Evolutionary conservation across 2,113 vertebrate genomes (phyloP).

Genomic region (Seriola dumerili): DNA sequence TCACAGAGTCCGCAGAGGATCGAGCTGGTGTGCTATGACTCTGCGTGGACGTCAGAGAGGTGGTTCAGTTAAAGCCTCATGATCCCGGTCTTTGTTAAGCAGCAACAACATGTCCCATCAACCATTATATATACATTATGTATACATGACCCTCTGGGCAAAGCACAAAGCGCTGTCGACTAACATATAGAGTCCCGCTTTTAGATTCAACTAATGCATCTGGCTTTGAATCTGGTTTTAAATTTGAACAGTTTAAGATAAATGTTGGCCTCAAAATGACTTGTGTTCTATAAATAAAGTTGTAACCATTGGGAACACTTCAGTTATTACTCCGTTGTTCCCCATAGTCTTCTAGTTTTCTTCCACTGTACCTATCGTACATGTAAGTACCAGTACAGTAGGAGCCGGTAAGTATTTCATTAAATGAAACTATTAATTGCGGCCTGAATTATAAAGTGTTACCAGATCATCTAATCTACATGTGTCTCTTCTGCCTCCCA

Average conservation of each 20-base stretch:
- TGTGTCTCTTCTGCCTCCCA: not conserved
- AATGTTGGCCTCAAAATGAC: not conserved
- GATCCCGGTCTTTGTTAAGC: slow-evolving; percentile 49
- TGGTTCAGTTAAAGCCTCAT: slow-evolving; percentile 42
- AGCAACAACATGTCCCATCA: slow-evolving; percentile 53
- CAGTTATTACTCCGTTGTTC: not conserved
- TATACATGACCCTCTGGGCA: slow-evolving; percentile 14
- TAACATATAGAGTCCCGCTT: not conserved
- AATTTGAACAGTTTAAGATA: not conserved
- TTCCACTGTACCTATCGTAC: not conserved
- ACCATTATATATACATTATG: not conserved
- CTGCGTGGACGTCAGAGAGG: slow-evolving; percentile 14
- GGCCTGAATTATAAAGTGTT: not conserved
- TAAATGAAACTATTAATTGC: not conserved
- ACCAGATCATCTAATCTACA: not conserved
- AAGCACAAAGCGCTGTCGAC: slow-evolving; percentile 38
- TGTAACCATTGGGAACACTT: not conserved
- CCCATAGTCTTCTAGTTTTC: not conserved
- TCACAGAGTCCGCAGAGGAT: slow-evolving; percentile 14
- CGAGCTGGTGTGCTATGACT: not conserved
- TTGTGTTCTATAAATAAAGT: not conserved
- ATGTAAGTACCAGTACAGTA: not conserved
- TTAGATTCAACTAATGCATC: slow-evolving; percentile 5
- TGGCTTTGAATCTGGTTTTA: not conserved
- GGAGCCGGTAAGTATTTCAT: not conserved